These are phyloP conservation scores for Polypterus bichir DNA, from an alignment of 2,113 vertebrate genomes.

Conservation along the genomic window DNA sequence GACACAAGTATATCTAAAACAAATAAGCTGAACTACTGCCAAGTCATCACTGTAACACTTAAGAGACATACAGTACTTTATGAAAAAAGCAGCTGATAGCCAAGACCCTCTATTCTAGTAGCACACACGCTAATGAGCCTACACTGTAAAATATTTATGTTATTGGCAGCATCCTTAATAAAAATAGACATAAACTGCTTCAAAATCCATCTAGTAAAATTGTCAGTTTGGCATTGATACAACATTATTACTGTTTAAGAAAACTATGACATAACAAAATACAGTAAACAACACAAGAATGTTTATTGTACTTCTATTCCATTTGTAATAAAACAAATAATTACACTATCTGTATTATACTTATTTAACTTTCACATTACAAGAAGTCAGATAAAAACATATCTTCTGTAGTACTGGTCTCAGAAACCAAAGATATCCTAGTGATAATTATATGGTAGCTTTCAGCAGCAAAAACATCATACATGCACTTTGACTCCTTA, in stretches of 20 bases:
- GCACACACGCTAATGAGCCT: slow-evolving; percentile 6
- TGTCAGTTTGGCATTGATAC: background rate
- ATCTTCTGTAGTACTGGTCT: no score
- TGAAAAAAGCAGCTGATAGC: slow-evolving; percentile 2
- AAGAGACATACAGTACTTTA: slow-evolving; percentile 8
- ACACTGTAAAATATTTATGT: slow-evolving; percentile 11
- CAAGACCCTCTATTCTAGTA: slow-evolving; percentile 8
- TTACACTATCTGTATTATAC: no score
- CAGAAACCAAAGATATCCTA: no score
- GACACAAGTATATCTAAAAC: background rate
- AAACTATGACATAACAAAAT: background rate
- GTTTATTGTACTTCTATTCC: no score
- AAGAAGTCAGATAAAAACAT: no score
- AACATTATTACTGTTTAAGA: background rate
- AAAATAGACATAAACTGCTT: slow-evolving; percentile 3
- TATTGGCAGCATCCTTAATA: slow-evolving; percentile 16
- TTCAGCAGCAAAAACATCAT: no score
- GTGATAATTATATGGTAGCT: no score
- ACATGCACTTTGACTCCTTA: no score
- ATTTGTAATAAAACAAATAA: no score
- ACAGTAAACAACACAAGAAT: background rate
- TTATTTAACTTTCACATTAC: no score
- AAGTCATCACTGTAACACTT: background rate
- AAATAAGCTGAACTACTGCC: slow-evolving; percentile 16
- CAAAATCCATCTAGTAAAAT: background rate